A percentile compares a stretch with the other conserved stretches of the same genome.
These are phyloP conservation scores for Halcyon smyrnensis DNA, from an alignment of 2,797 vertebrate species.

Conservation along the genomic window DNA sequence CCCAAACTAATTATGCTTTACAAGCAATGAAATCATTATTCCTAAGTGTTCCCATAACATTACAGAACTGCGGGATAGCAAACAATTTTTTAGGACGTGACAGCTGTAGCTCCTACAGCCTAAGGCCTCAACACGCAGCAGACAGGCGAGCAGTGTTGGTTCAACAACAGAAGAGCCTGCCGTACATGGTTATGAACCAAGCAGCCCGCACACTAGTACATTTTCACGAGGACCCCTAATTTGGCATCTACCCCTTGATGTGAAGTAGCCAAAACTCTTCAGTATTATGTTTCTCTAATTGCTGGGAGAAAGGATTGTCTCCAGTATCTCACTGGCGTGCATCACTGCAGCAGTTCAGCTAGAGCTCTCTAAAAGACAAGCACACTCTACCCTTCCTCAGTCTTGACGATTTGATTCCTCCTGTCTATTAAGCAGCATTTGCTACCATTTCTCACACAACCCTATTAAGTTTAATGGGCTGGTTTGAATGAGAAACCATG, in stretches of 20 bases:
- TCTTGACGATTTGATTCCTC: neutral
- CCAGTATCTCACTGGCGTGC: neutral
- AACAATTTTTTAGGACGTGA: neutral
- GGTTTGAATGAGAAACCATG: neutral
- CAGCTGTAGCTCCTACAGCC: neutral
- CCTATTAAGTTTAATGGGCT: neutral
- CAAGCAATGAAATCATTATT: neutral
- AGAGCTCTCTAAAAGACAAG: neutral
- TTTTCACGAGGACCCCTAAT: neutral
- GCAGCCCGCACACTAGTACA: rapidly evolving
- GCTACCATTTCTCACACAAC: neutral
- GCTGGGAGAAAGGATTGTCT: neutral
- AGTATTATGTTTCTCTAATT: neutral
- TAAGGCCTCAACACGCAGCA: neutral
- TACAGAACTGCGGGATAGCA: neutral
- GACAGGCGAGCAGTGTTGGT: neutral
- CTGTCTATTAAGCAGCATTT: neutral
- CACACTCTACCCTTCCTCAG: neutral
- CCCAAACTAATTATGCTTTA: neutral
- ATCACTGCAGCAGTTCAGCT: neutral
- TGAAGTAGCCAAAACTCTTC: rapidly evolving
- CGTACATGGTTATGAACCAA: rapidly evolving
- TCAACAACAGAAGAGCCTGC: neutral
- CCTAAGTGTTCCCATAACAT: neutral
- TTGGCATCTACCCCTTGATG: neutral